Evolutionary conservation across 2,113 vertebrate species (phyloP), one percentile per base, ranked within the genome.

Genomic region (Chloropsis cyanopogon): DNA sequence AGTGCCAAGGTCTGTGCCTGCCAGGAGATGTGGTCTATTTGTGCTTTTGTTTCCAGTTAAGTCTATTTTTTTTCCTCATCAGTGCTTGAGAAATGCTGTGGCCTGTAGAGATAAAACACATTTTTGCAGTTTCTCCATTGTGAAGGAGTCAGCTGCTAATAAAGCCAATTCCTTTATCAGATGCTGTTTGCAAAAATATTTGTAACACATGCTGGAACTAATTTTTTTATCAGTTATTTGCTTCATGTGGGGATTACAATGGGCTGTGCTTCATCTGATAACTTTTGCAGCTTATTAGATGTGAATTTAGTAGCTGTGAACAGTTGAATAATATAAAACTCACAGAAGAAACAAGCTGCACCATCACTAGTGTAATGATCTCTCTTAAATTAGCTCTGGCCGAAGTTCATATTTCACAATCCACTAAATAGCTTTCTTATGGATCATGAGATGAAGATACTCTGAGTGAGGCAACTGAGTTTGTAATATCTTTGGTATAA

Each of bases 221-320:
- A 78, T 93, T 94, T 94, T 82, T 95, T 93, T 73, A 76, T 84
- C 89, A 80, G 91, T 61, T 87, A 47, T 82, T 95, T 92, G 77
- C 77, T 92, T 92, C 73, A 24, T 19, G 66, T 68, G 82, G 73
- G 90, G 88, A 75, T 85, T 90, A 77, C 47, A 60, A 49, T 44
- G 69, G 70, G 47, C 90, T 95, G 79, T 26, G 57, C 83, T 95
- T 93, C 80, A 80, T 94, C 87, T 82, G 94, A 94, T 95, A 94
- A 82, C 80, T 88, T 86, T 90, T 94, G 80, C 90, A 95, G 86
- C 71, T 91, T 94, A 95, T 94, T 96, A 94, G 95, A 93, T 54
- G 89, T 95, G 93, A 92, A 96, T 97, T 97, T 96, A 96, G 92
- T 97, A 88, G 82, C 96, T 96, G 91, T 71, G 86, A 96, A 96